Percentiles rank a stretch among this genome's conserved stretches.
Evolutionary conservation across 2,888 invertebrate species (phyloP).

Genomic region (Gastracanthus pulcherrimus): DNA sequence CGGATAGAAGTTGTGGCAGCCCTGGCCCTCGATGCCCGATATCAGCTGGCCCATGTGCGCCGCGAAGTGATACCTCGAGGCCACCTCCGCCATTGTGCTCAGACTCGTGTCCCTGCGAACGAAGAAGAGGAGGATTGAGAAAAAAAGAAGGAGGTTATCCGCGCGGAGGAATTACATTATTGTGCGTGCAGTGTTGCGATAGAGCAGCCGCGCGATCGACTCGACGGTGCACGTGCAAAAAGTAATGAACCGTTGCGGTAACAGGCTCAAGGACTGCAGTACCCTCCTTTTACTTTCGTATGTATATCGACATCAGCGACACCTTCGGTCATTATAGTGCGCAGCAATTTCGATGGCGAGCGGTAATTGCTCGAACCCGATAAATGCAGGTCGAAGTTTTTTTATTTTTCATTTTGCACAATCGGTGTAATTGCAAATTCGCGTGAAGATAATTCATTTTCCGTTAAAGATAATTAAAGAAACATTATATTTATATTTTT

Average conservation of each 20-base stretch:
- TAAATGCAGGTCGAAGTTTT: background rate
- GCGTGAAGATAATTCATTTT: background rate
- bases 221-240: conserved; percentile 17
- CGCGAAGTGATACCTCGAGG: conserved; percentile 83
- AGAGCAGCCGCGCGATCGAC: background rate
- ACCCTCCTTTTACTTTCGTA: conserved; percentile 74
- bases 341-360: conserved; percentile 52
- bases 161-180: background rate
- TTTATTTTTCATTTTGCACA: background rate
- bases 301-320: conserved; percentile 15
- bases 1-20: conserved; percentile 84
- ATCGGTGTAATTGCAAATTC: background rate
- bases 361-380: conserved; percentile 18
- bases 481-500: too few species aligned
- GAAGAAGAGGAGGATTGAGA: too few species aligned
- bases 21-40: conserved; percentile 83
- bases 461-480: background rate
- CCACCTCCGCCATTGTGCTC: conserved; percentile 82
- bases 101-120: conserved; percentile 81
- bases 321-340: conserved; percentile 6
- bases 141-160: background rate
- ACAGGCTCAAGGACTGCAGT: conserved; percentile 73
- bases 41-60: conserved; percentile 85
- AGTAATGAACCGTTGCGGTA: conserved; percentile 48
- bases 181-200: background rate